These are phyloP conservation scores for Myocastor coypus DNA, from an alignment of 2,113 vertebrate species.

Conservation along the genomic window DNA sequence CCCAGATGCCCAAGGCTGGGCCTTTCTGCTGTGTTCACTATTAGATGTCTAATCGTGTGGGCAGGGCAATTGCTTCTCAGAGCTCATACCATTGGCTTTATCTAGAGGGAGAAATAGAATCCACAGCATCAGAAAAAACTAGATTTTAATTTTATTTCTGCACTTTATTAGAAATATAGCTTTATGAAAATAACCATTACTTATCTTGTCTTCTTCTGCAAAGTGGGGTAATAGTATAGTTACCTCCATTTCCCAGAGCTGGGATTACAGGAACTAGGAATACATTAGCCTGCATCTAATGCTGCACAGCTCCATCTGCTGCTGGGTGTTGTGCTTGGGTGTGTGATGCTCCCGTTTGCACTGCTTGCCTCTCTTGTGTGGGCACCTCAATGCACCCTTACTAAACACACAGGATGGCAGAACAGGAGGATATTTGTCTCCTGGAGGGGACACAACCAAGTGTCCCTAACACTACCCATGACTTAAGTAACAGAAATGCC, in stretches of 20 bases:
- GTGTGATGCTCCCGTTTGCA: accelerated
- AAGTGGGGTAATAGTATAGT: neutral
- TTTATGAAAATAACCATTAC: neutral
- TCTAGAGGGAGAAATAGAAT: neutral
- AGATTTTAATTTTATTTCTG: neutral
- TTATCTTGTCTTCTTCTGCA: neutral
- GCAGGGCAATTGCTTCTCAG: neutral
- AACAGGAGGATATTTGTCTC: neutral
- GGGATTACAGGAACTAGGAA: neutral
- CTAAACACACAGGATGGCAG: neutral
- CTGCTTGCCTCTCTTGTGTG: neutral
- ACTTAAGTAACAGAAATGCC: neutral
- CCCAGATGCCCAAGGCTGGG: neutral
- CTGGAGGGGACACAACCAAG: neutral
- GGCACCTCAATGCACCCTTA: neutral
- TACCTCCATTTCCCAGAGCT: neutral
- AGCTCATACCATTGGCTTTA: neutral
- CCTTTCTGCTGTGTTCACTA: neutral
- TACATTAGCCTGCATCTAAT: accelerated
- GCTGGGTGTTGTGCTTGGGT: neutral
- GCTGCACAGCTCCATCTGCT: neutral
- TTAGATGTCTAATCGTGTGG: neutral
- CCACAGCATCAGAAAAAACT: neutral
- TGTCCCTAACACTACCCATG: neutral
- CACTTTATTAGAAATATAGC: neutral